Percentiles rank a stretch among this genome's conserved stretches.
Evolutionary conservation across 1,140 invertebrate species (phyloP).

Genomic region (Heliconius congener): DNA sequence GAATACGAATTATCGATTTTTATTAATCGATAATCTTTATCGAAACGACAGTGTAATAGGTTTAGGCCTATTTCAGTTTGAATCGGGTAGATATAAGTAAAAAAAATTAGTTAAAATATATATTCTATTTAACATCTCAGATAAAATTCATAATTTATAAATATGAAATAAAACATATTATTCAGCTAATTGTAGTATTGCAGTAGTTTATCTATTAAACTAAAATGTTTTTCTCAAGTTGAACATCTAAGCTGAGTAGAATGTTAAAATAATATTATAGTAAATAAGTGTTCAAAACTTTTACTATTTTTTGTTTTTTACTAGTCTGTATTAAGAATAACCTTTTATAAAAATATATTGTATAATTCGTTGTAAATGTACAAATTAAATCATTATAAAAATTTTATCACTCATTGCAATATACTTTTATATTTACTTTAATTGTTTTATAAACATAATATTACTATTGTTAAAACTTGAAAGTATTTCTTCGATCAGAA

Average conservation of each 20-base stretch:
- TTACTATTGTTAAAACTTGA: slow-evolving; percentile 12
- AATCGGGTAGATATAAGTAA: neutral
- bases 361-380: neutral
- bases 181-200: neutral
- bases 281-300: neutral
- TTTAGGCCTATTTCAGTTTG: neutral
- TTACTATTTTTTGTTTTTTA: neutral
- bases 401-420: neutral
- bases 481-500: neutral
- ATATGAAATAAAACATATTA: neutral
- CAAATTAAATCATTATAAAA: slow-evolving; percentile 1
- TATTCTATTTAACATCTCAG: neutral
- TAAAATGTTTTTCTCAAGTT: neutral
- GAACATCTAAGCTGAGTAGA: neutral
- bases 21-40: neutral
- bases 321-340: slow-evolving; percentile 3
- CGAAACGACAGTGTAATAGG: neutral
- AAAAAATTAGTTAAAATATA: neutral
- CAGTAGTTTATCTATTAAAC: neutral
- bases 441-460: slow-evolving; percentile 8
- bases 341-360: neutral
- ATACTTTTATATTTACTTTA: neutral
- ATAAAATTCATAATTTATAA: neutral
- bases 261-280: neutral
- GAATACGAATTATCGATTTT: slow-evolving; percentile 7